Percentiles rank a stretch among this genome's conserved stretches.
These are phyloP conservation scores for Kryptopterus vitreolus DNA, from an alignment of 2,797 vertebrate genomes.

Conservation along the genomic window DNA sequence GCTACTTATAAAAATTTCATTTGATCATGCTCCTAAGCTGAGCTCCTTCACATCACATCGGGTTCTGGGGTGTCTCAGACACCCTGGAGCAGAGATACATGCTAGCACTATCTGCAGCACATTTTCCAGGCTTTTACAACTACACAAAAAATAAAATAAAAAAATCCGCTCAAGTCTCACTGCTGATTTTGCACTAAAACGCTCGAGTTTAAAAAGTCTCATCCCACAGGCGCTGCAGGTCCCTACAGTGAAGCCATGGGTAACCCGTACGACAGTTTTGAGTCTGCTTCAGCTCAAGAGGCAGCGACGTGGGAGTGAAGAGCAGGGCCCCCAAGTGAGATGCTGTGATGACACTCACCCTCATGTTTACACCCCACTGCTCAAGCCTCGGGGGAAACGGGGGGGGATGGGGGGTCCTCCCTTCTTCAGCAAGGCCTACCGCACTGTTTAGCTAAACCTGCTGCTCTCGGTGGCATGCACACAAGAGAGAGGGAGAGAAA, in stretches of 20 bases:
- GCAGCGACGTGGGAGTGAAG: conserved; percentile 53
- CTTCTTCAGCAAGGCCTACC: conserved; percentile 70
- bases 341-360: conserved; percentile 50
- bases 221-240: conserved; percentile 8
- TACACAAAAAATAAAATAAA: too few relatives aligned
- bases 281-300: conserved; percentile 33
- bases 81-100: conserved; percentile 5
- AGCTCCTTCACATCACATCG: background rate
- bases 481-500: conserved; percentile 2
- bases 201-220: background rate
- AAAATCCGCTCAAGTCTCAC: background rate
- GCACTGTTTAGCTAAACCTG: conserved; percentile 88
- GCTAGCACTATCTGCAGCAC: conserved; percentile 10
- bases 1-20: background rate
- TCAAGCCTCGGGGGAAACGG: conserved; percentile 55
- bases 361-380: conserved; percentile 58
- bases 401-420: conserved; percentile 50
- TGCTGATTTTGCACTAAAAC: conserved; percentile 21
- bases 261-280: conserved; percentile 22
- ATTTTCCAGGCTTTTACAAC: background rate
- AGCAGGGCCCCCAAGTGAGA: conserved; percentile 44
- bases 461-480: conserved; percentile 65
- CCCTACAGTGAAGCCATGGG: conserved; percentile 27
- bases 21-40: background rate
- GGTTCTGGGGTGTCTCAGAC: background rate